Base-by-base conservation (phyloP, 2,113 vertebrate species). In the Tragelaphus buxtoni region DNA sequence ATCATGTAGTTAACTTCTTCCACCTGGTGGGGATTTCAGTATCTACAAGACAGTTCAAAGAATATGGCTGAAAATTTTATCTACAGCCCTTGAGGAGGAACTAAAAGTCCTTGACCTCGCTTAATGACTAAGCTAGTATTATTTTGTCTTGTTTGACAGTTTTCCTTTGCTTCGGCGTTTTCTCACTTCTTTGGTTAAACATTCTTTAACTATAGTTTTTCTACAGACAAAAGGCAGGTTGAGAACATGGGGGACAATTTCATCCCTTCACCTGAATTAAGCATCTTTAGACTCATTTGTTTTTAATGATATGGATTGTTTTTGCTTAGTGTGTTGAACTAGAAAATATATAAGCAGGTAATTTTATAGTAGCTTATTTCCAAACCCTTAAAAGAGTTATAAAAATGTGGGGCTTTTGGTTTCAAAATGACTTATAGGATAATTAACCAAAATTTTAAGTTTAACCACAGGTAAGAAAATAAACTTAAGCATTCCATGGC, bases 351-450 rank as follows among this genome's bases (percentile, higher is more conserved):
- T 72, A 94, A 90, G 28, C 82, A 79, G 74, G 18, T 92, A 76
- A 92, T 97, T 97, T 97, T 53, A 89, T 90, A 45, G 85, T 60
- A 84, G 28, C 5, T 14, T 69, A 65, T 90, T 96, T 92, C 45
- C n/a, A 94, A 86, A 86, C 13, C 7, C 13, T 93, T 84, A 35
- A 89, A 95, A 91, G 58, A 49, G 76, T 79, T 91, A 77, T 63
- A 63, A 93, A 89, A 88, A 85, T 56, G 47, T 81, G 39, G 79
- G 53, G 4, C 22, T 80, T 93, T 84, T 58, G 9, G 26, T 93
- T 90, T 87, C 61, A 95, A 94, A 96, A 88, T 45, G 86, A 91
- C 91, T 80, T 94, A 61, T 13, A 77, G 24, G 24, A 95, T 86
- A 94, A 96, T 80, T 88, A 89, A 88, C 24, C 12, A 74, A 92